Base-by-base conservation (phyloP, 2,797 vertebrate genomes). In the Hoplostethus atlanticus region DNA sequence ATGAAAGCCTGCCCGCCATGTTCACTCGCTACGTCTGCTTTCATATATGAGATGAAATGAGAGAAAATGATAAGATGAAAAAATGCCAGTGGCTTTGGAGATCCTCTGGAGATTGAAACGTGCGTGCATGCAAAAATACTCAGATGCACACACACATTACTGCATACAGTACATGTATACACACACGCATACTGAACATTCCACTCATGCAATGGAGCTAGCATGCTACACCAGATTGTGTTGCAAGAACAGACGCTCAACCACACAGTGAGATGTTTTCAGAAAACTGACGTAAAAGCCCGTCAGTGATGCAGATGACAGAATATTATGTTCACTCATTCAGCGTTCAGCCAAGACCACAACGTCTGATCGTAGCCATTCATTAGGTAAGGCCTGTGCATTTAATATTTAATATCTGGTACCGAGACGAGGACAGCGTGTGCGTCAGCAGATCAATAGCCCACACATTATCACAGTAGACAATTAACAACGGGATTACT, bases 181-280 rank as follows among this genome's bases (percentile, higher is more conserved):
- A 38, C 8, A 40, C 47, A 28, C 50, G 40, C 40, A 68, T 13
- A 47, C n/a, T 54, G 16, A 58, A 65, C 25, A 40, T 70, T 56
- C 46, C 54, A n/a, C 34, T 50, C 34, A 40, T 15, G 11, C 1
- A 0, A 66, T 8, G 36, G 17, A 46, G 47, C 50, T 31, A 59
- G 58, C 36, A 21, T 70, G 48, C 44, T 38, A 47, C 30, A 48
- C 21, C 17, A 7, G 55, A 25, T 25, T 11, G 10, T 4, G 15
- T 73, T 40, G 30, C 9, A 72, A 48, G 52, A 71, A 58, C 31
- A 77, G 47, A 59, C 11, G 51, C 4, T 69, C 21, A 31, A 76
- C 42, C 72, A 67, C 67, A 80, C 54, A 75, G 71, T 30, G 21
- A 81, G 56, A 72, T 71, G 54, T 67, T 77, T 74, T 74, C 15